These are phyloP conservation scores for Hylaeus volcanicus DNA, from an alignment of 1,140 invertebrate species.

Conservation along the genomic window DNA sequence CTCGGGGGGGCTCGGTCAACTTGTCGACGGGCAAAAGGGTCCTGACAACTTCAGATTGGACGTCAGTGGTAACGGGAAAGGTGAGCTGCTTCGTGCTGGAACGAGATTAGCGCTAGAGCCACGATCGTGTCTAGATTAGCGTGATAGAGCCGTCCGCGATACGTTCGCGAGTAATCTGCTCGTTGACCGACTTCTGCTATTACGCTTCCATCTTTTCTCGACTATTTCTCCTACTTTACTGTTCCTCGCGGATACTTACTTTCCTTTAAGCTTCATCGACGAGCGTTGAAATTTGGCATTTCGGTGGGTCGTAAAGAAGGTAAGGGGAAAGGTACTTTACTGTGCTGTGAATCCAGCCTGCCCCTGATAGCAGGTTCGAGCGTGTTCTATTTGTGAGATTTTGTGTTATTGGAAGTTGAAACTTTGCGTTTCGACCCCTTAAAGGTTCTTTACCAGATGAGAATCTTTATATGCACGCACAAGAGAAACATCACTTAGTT, in stretches of 20 bases:
- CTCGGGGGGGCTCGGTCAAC: constrained; percentile 91
- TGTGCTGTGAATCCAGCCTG: no score
- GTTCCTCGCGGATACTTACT: no score
- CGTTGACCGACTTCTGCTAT: not conserved
- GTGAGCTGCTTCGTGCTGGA: constrained; percentile 81
- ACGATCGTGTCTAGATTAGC: constrained; percentile 63
- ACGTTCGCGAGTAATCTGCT: constrained; percentile 11
- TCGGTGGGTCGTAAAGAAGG: not conserved
- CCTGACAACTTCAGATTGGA: constrained; percentile 91
- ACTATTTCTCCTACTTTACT: no score
- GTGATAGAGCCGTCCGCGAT: constrained; percentile 52
- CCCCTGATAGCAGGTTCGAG: no score
- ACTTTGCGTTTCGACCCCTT: no score
- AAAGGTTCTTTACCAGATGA: no score
- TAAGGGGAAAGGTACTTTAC: no score
- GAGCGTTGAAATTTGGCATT: not conserved
- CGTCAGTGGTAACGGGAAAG: constrained; percentile 85
- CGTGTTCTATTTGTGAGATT: no score
- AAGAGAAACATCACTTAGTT: no score
- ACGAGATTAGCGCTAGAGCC: constrained; percentile 53
- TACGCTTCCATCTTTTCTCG: not conserved
- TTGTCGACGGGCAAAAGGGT: constrained; percentile 93
- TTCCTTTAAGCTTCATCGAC: not conserved
- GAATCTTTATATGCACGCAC: no score
- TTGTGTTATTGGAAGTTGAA: no score